Base-by-base conservation (phyloP, 2,797 vertebrate species). In the Anas capensis region DNA sequence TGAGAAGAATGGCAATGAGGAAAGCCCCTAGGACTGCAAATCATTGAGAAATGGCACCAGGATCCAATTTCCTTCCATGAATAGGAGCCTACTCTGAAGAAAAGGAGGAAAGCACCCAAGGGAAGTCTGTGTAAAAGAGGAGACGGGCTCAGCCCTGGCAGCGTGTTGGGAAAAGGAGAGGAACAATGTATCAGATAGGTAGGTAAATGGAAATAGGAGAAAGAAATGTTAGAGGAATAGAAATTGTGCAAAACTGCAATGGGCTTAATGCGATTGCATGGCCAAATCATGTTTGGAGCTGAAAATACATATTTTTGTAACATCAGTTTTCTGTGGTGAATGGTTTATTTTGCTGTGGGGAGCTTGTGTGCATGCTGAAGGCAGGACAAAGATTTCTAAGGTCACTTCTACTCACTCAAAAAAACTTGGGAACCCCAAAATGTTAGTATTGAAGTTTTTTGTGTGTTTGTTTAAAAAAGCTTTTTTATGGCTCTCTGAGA, bases 101-200 rank as follows among this genome's bases (percentile, higher is more conserved):
- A 49, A 53, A 83, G 26, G 49, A 73, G 14, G 34, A 86, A n/a
- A 16, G 33, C 14, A 49, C 5, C 12, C 10, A 40, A 54, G 51
- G 34, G 62, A 77, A 70, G 14, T 8, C 44, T 36, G 26, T 53
- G 20, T 78, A 24, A 68, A 56, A 26, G 7, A 57, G 20, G 6
- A 2, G 11, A 5, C 2, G 17, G 33, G 6, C 61, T 75, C 20
- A 38, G 17, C 15, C 29, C 24, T 19, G 23, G 21, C 15, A 17
- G 46, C 76, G 8, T 10, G 8, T 3, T 49, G 40, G 13, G 27
- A 27, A 34, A 57, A 26, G 14, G 31, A 12, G 1, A 0, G 4
- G 2, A 3, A 2, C 5, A 5, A 2, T 26, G 2, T 53, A 40
- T 29, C 14, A 70, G 11, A 9, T 8, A 6, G 7, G 16, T 33